Percentiles rank a stretch among this genome's conserved stretches.
phyloP scores from a whole-genome alignment of 2,113 vertebrate species.

The Gasterosteus nipponicus region DNA sequence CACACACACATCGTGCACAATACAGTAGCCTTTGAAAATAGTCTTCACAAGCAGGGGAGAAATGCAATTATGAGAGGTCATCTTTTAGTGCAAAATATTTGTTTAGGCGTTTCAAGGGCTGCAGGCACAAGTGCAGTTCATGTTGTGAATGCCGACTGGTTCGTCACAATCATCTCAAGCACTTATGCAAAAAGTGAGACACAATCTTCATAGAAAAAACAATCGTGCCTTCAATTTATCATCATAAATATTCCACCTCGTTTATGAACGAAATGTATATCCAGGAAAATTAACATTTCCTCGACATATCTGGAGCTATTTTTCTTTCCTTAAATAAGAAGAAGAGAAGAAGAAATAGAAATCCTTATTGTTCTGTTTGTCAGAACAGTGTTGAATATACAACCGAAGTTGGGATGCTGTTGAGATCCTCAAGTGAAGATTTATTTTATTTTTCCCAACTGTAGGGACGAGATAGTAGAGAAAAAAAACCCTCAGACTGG shows the following conservation, averaged over 20 bases:
- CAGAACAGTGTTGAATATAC: background rate
- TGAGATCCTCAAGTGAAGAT: constrained; percentile 8
- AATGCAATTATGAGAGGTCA: constrained; percentile 50
- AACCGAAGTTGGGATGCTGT: background rate
- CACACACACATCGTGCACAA: constrained; percentile 29
- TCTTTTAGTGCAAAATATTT: constrained; percentile 51
- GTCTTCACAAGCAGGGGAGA: constrained; percentile 35
- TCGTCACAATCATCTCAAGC: constrained; percentile 15
- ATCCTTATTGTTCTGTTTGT: constrained; percentile 15
- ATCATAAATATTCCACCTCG: constrained; percentile 28
- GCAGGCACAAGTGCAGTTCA: constrained; percentile 22
- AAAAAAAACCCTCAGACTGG: background rate
- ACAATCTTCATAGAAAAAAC: constrained; percentile 19
- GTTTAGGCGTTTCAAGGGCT: constrained; percentile 40
- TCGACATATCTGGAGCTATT: background rate
- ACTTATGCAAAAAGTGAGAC: constrained; percentile 1
- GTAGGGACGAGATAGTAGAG: constrained; percentile 6
- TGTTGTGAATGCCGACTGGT: constrained; percentile 43
- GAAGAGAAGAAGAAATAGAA: background rate
- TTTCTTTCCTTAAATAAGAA: background rate
- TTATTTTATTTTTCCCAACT: background rate
- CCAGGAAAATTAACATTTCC: constrained; percentile 15
- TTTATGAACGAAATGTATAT: constrained; percentile 24
- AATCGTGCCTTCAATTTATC: constrained; percentile 41
- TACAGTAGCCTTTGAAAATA: constrained; percentile 48